Evolutionary conservation across 92 coral and sea anemone species (phyloP).

Genomic region (Phymanthus crucifer): DNA sequence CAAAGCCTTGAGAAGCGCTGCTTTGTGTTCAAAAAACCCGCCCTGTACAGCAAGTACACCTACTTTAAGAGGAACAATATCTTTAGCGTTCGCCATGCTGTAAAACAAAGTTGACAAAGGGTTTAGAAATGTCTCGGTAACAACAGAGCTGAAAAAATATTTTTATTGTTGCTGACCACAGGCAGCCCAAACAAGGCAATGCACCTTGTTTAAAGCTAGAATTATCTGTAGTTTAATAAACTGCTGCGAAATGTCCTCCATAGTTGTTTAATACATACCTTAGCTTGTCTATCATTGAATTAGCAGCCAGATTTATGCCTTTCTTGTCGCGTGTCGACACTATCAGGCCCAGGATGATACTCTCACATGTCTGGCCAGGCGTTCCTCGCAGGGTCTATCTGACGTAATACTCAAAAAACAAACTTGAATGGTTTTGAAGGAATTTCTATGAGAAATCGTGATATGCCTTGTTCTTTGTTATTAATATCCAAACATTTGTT

Average conservation of each 20-base stretch:
- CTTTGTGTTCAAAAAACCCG: conserved; percentile 87
- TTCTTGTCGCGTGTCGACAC: no score
- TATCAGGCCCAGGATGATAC: not conserved
- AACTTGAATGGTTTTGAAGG: no score
- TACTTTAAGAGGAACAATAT: conserved; percentile 26
- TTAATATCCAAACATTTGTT: not conserved
- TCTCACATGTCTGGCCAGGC: conserved; percentile 1
- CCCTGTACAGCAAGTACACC: conserved; percentile 96
- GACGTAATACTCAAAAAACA: not conserved
- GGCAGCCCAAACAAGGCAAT: no score
- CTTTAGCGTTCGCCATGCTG: conserved; percentile 38
- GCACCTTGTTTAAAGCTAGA: no score
- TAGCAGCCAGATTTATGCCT: no score
- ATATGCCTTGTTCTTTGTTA: not conserved
- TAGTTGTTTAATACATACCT: no score
- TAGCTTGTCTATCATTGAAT: no score
- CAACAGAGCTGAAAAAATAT: not conserved
- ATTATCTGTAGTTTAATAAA: no score
- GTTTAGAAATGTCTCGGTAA: not conserved
- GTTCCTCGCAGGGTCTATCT: not conserved
- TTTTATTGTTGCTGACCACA: not conserved
- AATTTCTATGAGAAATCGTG: no score
- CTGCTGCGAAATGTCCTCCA: no score
- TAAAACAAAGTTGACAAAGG: not conserved
- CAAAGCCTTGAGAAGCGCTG: conserved; percentile 68